Evolutionary conservation across 2,113 vertebrate genomes (phyloP).

Genomic region (Microcebus lehilahytsara): DNA sequence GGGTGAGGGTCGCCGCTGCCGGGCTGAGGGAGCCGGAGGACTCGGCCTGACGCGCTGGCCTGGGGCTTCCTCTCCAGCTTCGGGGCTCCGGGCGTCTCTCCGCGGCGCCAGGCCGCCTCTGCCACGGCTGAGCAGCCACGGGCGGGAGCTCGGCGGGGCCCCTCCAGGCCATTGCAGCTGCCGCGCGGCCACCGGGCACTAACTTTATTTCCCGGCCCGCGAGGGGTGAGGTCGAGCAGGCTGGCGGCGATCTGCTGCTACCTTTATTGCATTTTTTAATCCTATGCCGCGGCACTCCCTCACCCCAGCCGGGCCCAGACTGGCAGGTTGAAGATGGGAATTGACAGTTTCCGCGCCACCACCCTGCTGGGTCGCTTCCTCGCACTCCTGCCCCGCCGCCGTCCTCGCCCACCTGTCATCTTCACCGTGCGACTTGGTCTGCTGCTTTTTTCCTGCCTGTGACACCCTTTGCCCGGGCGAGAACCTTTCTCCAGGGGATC

Average conservation of each 20-base stretch:
- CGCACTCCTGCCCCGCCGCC: neutral
- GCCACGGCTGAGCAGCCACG: neutral
- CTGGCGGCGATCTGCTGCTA: neutral
- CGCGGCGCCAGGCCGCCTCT: neutral
- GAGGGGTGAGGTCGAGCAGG: neutral
- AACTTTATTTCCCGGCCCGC: constrained; percentile 37
- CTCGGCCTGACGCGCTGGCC: neutral
- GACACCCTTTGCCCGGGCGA: neutral
- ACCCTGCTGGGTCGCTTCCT: neutral
- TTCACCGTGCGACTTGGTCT: neutral
- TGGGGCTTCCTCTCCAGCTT: neutral
- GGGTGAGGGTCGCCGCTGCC: neutral
- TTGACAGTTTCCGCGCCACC: constrained; percentile 25
- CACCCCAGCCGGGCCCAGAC: neutral
- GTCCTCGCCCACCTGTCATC: constrained; percentile 35
- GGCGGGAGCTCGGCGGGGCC: neutral
- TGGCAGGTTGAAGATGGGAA: neutral
- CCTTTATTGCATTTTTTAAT: neutral
- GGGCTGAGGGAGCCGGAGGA: neutral
- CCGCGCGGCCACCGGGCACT: neutral
- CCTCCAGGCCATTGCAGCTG: neutral
- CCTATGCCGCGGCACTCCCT: neutral
- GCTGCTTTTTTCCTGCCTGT: neutral
- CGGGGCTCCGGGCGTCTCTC: neutral
- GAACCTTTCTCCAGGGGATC: neutral